phyloP scores from a whole-genome alignment of 2,888 invertebrate species.

The Catotricha subobsoleta region DNA sequence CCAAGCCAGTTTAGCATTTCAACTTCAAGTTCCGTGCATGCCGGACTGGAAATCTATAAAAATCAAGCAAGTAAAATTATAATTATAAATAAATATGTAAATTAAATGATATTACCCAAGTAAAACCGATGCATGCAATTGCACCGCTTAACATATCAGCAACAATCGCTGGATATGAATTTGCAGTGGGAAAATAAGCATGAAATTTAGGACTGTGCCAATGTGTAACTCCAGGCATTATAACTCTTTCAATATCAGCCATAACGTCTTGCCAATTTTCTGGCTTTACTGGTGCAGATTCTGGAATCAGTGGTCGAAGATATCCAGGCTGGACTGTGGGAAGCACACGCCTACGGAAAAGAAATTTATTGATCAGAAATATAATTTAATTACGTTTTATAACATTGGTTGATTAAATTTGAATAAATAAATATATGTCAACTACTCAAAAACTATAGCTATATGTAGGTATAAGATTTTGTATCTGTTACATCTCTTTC shows the following conservation, averaged over 20 bases:
- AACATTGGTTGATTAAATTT: no score
- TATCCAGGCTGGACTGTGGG: slow-evolving; percentile 90
- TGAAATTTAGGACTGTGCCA: slow-evolving; percentile 95
- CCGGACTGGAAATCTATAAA: slow-evolving; percentile 80
- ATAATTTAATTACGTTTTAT: no score
- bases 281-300: slow-evolving; percentile 61
- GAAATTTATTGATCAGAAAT: no score
- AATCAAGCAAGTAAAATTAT: not conserved
- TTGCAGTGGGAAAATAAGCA: slow-evolving; percentile 87
- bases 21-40: slow-evolving; percentile 89
- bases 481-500: no score
- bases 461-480: no score
- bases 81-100: not conserved
- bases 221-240: slow-evolving; percentile 97
- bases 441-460: no score
- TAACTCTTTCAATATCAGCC: slow-evolving; percentile 80
- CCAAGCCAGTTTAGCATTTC: slow-evolving; percentile 93
- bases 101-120: slow-evolving; percentile 48
- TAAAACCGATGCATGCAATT: slow-evolving; percentile 90
- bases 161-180: slow-evolving; percentile 83
- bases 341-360: slow-evolving; percentile 60
- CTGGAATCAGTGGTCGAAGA: slow-evolving; percentile 68
- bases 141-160: slow-evolving; percentile 91
- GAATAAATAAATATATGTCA: no score
- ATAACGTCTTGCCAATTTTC: slow-evolving; percentile 86